A percentile compares a stretch with the other conserved stretches of the same genome.
Conservation (phyloP, 2,797 vertebrate species). For the Eospalax fontanierii region DNA sequence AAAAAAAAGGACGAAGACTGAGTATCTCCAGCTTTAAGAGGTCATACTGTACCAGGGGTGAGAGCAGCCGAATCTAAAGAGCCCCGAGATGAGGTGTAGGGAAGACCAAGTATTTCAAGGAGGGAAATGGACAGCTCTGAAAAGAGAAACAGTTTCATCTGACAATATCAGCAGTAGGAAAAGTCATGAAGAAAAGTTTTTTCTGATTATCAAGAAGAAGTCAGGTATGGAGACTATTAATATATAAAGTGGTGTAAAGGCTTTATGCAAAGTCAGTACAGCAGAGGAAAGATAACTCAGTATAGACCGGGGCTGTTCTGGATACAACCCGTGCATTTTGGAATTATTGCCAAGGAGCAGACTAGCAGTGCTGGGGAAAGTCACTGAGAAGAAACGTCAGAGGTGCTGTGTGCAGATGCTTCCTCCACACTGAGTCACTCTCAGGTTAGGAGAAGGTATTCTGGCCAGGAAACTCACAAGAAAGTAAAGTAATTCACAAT, state of each 20-base stretch:
- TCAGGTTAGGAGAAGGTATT: neutral
- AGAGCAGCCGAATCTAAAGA: neutral
- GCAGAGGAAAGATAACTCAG: neutral
- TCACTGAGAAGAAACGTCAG: neutral
- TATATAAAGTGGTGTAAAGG: neutral
- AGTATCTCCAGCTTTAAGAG: neutral
- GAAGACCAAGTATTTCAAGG: neutral
- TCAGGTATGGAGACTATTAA: neutral
- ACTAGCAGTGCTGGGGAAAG: neutral
- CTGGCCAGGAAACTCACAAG: neutral
- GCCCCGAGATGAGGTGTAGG: accelerated
- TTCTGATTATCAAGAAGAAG: neutral
- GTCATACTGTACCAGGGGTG: neutral
- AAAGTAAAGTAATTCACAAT: neutral
- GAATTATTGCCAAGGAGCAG: neutral
- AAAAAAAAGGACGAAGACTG: too few relatives aligned
- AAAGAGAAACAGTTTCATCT: neutral
- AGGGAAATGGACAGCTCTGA: neutral
- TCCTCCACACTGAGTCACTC: neutral
- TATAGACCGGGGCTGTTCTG: neutral
- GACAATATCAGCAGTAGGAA: neutral
- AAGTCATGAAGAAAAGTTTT: neutral
- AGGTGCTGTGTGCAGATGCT: neutral
- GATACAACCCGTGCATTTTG: neutral
- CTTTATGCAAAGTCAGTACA: neutral